Percentiles rank a stretch among this genome's conserved stretches.
phyloP scores from a whole-genome alignment of 1,140 invertebrate genomes.

The Penaeus indicus region DNA sequence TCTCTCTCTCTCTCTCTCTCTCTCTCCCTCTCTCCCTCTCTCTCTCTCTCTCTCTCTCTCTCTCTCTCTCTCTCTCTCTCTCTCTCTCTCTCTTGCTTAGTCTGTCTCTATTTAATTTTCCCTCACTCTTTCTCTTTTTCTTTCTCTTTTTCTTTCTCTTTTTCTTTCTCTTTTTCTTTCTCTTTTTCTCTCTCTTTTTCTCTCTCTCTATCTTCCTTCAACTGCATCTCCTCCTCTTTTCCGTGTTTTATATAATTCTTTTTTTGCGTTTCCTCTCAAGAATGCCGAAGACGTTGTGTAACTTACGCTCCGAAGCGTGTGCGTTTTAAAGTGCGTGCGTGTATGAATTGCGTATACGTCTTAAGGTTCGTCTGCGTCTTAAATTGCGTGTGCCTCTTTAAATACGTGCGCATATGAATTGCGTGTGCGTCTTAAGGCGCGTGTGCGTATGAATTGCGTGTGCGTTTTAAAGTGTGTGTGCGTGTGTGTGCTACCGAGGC shows the following conservation, averaged over 20 bases:
- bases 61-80: conserved; percentile 6
- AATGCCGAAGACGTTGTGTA: too few relatives aligned
- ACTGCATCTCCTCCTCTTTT: too few relatives aligned
- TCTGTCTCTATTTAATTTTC: not conserved
- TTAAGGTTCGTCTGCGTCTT: too few relatives aligned
- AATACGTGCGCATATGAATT: too few relatives aligned
- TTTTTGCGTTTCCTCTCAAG: too few relatives aligned
- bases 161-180: not conserved
- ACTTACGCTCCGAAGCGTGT: not conserved
- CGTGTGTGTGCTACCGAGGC: not conserved
- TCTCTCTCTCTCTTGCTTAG: not conserved
- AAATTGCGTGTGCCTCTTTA: too few relatives aligned
- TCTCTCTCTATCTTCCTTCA: not conserved
- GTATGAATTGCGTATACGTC: too few relatives aligned
- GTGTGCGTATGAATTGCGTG: not conserved
- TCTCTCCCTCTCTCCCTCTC: not conserved
- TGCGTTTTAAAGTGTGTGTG: conserved; percentile 19
- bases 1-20: not conserved
- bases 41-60: conserved; percentile 7
- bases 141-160: not conserved
- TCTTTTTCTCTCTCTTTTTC: not conserved
- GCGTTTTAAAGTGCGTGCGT: too few relatives aligned
- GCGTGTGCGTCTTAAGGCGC: too few relatives aligned
- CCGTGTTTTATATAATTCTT: too few relatives aligned
- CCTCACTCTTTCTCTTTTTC: not conserved